Evolutionary conservation across 2,888 invertebrate genomes (phyloP).

Genomic region (Leptodirus hochenwartii): DNA sequence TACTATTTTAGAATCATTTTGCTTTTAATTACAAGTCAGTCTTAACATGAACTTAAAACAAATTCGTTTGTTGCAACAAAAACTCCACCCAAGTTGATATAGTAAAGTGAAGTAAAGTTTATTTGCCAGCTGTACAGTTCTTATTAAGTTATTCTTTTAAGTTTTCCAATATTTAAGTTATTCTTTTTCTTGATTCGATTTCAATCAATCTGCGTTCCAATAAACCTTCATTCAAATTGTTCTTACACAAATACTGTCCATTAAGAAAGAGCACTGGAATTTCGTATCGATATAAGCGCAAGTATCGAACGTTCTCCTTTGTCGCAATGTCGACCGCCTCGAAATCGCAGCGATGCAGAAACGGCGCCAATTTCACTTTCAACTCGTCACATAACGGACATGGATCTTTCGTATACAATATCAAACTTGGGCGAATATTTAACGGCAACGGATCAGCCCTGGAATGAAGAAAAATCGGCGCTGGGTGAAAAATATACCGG

Average conservation of each 20-base stretch:
- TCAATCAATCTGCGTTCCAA: constrained; percentile 23
- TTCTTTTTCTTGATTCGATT: constrained; percentile 3
- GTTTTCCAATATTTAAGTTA: not conserved
- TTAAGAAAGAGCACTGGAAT: constrained; percentile 80
- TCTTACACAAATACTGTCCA: constrained; percentile 64
- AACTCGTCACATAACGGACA: constrained; percentile 70
- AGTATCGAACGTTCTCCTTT: constrained; percentile 52
- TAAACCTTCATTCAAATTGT: constrained; percentile 40
- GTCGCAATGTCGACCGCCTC: constrained; percentile 60
- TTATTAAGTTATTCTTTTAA: no score
- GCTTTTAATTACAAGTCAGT: no score
- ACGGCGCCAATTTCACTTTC: constrained; percentile 40
- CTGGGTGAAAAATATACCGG: no score
- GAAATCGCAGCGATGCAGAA: constrained; percentile 41
- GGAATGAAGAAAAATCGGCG: constrained; percentile 24
- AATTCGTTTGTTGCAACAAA: no score
- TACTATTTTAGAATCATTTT: no score
- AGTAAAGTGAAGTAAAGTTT: no score
- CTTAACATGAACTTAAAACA: no score
- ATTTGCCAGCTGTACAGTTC: no score
- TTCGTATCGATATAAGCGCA: constrained; percentile 58
- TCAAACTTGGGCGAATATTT: no score
- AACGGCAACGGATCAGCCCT: constrained; percentile 26
- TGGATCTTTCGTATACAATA: constrained; percentile 64
- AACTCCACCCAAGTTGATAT: no score